These are phyloP conservation scores for Gadopsis marmoratus DNA, from an alignment of 2,797 vertebrate species.

Conservation along the genomic window DNA sequence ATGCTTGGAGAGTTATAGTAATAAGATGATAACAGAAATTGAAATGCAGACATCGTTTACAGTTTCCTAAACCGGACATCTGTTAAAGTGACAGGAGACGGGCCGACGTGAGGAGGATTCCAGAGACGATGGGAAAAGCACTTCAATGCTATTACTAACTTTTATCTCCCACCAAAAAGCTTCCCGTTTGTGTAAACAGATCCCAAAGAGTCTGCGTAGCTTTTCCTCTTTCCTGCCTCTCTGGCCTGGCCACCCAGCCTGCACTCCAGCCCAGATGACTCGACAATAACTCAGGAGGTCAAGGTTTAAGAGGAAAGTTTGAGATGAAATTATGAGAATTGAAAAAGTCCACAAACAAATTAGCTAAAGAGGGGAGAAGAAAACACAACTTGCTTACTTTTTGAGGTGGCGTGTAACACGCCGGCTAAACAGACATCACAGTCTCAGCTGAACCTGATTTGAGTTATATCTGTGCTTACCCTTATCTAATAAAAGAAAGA, in stretches of 20 bases:
- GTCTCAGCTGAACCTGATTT: conserved; percentile 67
- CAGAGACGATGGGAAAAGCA: conserved; percentile 93
- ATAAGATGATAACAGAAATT: conserved; percentile 93
- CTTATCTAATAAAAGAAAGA: conserved; percentile 79
- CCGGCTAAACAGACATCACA: conserved; percentile 86
- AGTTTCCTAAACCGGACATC: conserved; percentile 97
- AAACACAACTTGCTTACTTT: conserved; percentile 63
- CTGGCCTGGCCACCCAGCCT: conserved; percentile 73
- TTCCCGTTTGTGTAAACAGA: conserved; percentile 96
- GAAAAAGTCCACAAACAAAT: conserved; percentile 93
- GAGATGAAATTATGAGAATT: conserved; percentile 91
- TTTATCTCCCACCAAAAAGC: conserved; percentile 93
- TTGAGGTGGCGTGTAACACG: conserved; percentile 78
- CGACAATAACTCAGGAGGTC: conserved; percentile 88
- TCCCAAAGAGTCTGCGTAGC: conserved; percentile 85
- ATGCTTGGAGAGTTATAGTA: conserved; percentile 90
- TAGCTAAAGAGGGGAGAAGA: conserved; percentile 76
- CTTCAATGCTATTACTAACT: conserved; percentile 89
- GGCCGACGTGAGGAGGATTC: conserved; percentile 77
- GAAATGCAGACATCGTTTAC: conserved; percentile 96
- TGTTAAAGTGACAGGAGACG: conserved; percentile 96
- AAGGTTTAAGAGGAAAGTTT: conserved; percentile 90
- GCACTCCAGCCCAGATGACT: conserved; percentile 80
- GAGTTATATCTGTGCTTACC: conserved; percentile 63
- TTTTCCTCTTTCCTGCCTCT: conserved; percentile 73